Evolutionary conservation across 2,888 invertebrate species (phyloP), one percentile per base, ranked within the genome.

Genomic region (Octonoba sinensis): DNA sequence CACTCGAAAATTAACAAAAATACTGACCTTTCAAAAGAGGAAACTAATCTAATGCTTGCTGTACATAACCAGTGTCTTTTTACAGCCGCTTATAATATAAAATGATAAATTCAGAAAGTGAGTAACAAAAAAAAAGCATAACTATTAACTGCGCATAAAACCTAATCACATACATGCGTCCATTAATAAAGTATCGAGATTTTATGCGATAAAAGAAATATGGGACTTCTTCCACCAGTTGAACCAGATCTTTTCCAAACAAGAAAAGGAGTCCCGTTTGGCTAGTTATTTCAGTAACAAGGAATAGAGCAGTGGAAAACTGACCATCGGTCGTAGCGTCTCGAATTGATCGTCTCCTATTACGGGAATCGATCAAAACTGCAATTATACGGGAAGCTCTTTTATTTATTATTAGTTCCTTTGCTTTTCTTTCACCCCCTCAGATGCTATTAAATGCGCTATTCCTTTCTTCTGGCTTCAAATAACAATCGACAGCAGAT

Each of bases 401-500:
- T 72, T 77, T 70, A 57, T 71, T 69, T 76, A 65, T 65, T 75
- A 69, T 59, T 66, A 46, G 57, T 69, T 69, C 18, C 70, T 51
- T 57, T 73, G 24, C 47, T 49, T 49, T 13, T 36, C 16, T 64
- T 70, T 57, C 51, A 51, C 44, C 62, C 62, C 69, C 65, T 54
- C 16, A 36, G 27, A 57, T 54, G 57, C 70, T 77, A 71, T 70
- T 77, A 77, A 77, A 77, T 51, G 62, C 22, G 47, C 76, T 59
- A 69, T 77, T 77, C 51, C 64, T 78, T 71, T 71, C 72, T 78
- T 44, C 66, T 22, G 36, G 72, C 79, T 73, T 73, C 73, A 79
- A 79, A 79, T 79, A 79, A 79, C 79, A 79, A 79, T 72, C 72
- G 73, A 54, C 67, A 73, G 71, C 71, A 66, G 78, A 59, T 78